phyloP scores from a whole-genome alignment of 92 coral and sea anemone species.

The Chrysogorgia sp. region DNA sequence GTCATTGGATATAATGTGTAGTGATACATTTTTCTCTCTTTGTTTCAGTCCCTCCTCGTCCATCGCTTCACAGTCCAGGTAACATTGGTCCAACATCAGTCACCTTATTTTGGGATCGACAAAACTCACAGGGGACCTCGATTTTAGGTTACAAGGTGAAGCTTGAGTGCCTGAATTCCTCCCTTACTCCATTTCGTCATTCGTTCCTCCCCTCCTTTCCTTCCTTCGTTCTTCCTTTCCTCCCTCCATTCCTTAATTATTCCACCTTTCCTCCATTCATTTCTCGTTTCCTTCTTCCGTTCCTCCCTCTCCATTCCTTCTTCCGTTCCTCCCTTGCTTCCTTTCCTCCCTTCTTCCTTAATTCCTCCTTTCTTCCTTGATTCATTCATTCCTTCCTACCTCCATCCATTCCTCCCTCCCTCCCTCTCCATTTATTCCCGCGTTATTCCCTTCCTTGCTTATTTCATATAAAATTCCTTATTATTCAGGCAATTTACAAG shows the following conservation, averaged over 20 bases:
- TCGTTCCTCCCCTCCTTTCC: background rate
- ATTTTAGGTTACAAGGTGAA: constrained; percentile 91
- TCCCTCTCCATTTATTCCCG: too few species aligned
- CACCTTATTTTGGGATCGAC: constrained; percentile 67
- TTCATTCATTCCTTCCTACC: too few species aligned
- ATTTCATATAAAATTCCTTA: too few species aligned
- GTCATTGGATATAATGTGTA: too few species aligned
- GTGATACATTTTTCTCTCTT: constrained; percentile 5
- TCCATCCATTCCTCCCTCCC: too few species aligned
- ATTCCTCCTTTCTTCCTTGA: too few species aligned
- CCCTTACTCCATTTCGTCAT: background rate
- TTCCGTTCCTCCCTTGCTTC: too few species aligned
- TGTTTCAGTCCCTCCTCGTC: constrained; percentile 75
- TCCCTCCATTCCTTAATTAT: background rate
- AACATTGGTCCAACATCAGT: constrained; percentile 74
- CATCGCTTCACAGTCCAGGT: constrained; percentile 48
- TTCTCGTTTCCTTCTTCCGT: too few species aligned
- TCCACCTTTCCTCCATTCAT: too few species aligned
- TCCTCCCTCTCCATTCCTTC: too few species aligned
- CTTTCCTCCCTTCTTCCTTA: too few species aligned
- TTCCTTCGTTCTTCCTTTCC: too few species aligned
- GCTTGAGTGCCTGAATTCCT: background rate
- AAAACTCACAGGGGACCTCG: constrained; percentile 65
- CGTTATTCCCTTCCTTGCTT: constrained; percentile 36
- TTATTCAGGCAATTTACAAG: constrained; percentile 59